A percentile compares a stretch with the other conserved stretches of the same genome.
These are phyloP conservation scores for Contarinia nasturtii DNA, from an alignment of 1,140 invertebrate genomes.

Conservation along the genomic window DNA sequence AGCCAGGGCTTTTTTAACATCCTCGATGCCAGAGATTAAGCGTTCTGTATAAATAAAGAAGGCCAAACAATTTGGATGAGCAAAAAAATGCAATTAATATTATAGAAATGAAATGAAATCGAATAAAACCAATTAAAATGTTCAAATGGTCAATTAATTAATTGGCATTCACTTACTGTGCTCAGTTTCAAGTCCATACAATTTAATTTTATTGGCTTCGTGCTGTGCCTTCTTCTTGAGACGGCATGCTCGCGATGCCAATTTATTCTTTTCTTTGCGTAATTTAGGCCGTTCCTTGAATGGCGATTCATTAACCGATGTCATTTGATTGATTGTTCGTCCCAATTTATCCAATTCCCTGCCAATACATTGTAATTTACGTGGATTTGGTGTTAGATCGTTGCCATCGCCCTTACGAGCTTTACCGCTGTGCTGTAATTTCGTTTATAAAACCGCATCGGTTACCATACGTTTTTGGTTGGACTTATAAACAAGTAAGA, in stretches of 20 bases:
- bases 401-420: constrained; percentile 94
- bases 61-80: too few species aligned
- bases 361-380: constrained; percentile 77
- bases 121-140: not conserved
- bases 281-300: constrained; percentile 76
- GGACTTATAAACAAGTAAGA: not conserved
- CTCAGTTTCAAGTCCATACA: constrained; percentile 81
- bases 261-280: constrained; percentile 93
- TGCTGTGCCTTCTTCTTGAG: constrained; percentile 90
- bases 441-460: too few species aligned
- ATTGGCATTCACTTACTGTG: constrained; percentile 55
- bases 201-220: constrained; percentile 87
- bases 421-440: constrained; percentile 51
- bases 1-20: constrained; percentile 40
- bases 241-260: constrained; percentile 87
- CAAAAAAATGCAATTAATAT: too few species aligned
- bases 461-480: too few species aligned
- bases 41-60: constrained; percentile 31
- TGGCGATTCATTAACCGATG: constrained; percentile 81
- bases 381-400: constrained; percentile 86
- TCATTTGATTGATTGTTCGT: constrained; percentile 85
- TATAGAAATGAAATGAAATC: not conserved
- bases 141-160: not conserved
- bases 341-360: constrained; percentile 82
- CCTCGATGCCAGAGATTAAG: constrained; percentile 42